Evolutionary conservation across 2,888 invertebrate species (phyloP), one percentile per base, ranked within the genome.

Genomic region (Bursaphelenchus okinawaensis): DNA sequence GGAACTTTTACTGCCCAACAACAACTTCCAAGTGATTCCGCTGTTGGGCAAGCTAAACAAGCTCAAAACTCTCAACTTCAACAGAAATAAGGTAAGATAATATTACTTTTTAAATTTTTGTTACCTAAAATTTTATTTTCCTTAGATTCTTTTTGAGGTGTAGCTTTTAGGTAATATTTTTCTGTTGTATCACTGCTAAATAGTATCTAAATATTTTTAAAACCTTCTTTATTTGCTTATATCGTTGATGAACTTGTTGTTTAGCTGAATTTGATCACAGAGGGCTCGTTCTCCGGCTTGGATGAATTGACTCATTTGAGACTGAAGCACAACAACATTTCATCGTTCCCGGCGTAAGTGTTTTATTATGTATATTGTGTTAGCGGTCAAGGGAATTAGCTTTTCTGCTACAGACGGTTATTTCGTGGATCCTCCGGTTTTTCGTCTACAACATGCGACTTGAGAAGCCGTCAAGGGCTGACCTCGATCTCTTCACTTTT

Each of bases 61-160:
- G 75, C 86, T 93, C 84, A 87, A 88, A 55, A 87, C 88, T 63
- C 86, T 93, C 20, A 81, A 91, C 83, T 85, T 93, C 63, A 90
- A 90, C 73, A 87, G 87, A 77, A 93, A 93, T 63, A 52, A 64
- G 64, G 78, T 78, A 52, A 51, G 69, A 63, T 3, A n/a, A n/a
- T 7, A 7, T 63, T 22, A 9, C 24, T 8, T 19, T 24, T n/a
- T n/a, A 22, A 63, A 23, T 2, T 62, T 66, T 23, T 24, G n/a
- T 52, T n/a, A 27, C 22, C 23, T 68, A 28, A 60, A 9, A 23
- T 19, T 4, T 29, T 52, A 52, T 16, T 22, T 9, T 23, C 54
- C 72, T 59, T 59, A 70, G 72, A 28, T 76, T 23, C 55, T 60
- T 23, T n/a, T n/a, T n/a, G n/a, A n/a, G n/a, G n/a, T n/a, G n/a